Evolutionary conservation across 2,113 vertebrate genomes (phyloP), one percentile per base, ranked within the genome.

Genomic region (Nibea albiflora): DNA sequence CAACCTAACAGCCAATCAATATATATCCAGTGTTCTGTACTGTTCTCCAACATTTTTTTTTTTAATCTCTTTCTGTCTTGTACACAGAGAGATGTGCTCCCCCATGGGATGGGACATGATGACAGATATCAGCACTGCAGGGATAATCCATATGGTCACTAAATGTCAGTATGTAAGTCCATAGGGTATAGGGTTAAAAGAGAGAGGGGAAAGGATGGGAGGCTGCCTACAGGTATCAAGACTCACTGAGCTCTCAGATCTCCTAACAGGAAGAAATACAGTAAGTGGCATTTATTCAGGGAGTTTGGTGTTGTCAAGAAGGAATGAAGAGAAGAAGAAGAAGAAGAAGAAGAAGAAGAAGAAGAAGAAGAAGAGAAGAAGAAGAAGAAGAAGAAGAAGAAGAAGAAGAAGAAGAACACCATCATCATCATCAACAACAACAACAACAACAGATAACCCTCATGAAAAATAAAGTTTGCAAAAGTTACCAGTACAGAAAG

Each of bases 1-100:
- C 73, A 77, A 76, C 79, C 58, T 73, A 89, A 90, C 83, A 90
- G 71, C 83, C 78, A 80, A 89, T 92, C 90, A 84, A 90, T 92
- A 86, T 39, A 73, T 64, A 87, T 73, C 83, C 81, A 80, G 68
- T 88, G 81, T 81, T 93, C 76, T 78, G 58, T 44, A 68, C 83
- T 87, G 65, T 54, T 42, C 46, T 83, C 62, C 70, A 64, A 76
- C 85, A 50, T 79, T 68, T 85, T 88, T 88, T 78, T 78, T 85
- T 88, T 88, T 78, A 76, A 81, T 88, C 71, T 80, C 49, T 63
- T 17, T 70, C 58, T 70, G 35, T 53, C 70, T 65, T 14, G 11
- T 69, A 76, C 26, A 75, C 53, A 85, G 28, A 66, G 49, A 70
- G 54, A 71, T 9, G 19, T 28, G 24, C 53, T 83, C 24, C 12